These are phyloP conservation scores for Orius laevigatus DNA, from an alignment of 1,140 invertebrate genomes.

Conservation along the genomic window DNA sequence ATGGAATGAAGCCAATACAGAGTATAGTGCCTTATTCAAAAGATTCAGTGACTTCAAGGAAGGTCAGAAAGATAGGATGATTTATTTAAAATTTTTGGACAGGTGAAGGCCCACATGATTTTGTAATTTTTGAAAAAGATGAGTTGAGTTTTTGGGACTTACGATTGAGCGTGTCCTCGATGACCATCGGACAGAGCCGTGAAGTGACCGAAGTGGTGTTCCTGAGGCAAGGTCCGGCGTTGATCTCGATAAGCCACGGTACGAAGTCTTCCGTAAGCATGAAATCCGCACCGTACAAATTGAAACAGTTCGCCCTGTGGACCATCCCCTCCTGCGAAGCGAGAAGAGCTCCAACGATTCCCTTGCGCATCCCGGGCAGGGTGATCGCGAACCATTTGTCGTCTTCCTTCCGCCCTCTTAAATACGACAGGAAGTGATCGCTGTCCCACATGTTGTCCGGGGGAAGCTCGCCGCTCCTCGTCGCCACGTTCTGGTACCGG, in stretches of 20 bases:
- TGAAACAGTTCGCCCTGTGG: slow-evolving; percentile 72
- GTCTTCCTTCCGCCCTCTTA: slow-evolving; percentile 43
- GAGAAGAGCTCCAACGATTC: slow-evolving; percentile 69
- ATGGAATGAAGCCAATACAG: too few relatives aligned
- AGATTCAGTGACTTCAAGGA: too few relatives aligned
- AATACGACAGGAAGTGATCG: slow-evolving; percentile 53
- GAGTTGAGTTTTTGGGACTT: slow-evolving; percentile 12
- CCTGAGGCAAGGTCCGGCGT: slow-evolving; percentile 81
- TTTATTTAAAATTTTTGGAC: too few relatives aligned
- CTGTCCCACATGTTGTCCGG: slow-evolving; percentile 65
- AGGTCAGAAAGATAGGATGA: too few relatives aligned
- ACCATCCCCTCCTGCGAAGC: slow-evolving; percentile 77
- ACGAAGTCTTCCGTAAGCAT: slow-evolving; percentile 76
- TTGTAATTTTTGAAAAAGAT: too few relatives aligned
- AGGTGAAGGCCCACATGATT: too few relatives aligned
- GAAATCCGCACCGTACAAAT: slow-evolving; percentile 87
- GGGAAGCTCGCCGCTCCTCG: slow-evolving; percentile 53
- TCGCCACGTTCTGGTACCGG: slow-evolving; percentile 61
- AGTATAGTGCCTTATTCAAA: too few relatives aligned
- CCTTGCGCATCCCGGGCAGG: slow-evolving; percentile 79
- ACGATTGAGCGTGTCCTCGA: slow-evolving; percentile 90
- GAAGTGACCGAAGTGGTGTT: slow-evolving; percentile 76
- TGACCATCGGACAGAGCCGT: slow-evolving; percentile 63
- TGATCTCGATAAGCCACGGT: slow-evolving; percentile 89
- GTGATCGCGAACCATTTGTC: slow-evolving; percentile 64